Evolutionary conservation across 1,140 invertebrate genomes (phyloP).

Genomic region (Achroia grisella): DNA sequence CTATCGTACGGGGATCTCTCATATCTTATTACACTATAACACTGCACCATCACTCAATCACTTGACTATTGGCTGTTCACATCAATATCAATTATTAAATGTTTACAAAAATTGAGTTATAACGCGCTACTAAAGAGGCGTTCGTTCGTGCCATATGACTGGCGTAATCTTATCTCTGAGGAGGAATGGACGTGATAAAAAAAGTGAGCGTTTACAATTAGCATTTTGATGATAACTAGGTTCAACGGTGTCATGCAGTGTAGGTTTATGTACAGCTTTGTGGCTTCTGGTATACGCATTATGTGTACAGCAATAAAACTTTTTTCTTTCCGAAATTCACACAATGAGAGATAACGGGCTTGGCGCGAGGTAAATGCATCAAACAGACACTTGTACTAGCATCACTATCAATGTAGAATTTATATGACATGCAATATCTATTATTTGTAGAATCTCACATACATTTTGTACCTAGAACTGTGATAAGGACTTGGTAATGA

Average conservation of each 20-base stretch:
- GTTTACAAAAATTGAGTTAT: slow-evolving; percentile 20
- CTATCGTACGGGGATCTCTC: slow-evolving; percentile 38
- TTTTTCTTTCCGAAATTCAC: no score
- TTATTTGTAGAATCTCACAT: no score
- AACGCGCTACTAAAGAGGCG: slow-evolving; percentile 32
- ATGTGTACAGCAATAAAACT: no score
- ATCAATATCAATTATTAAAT: slow-evolving; percentile 8
- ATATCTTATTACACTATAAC: slow-evolving; percentile 25
- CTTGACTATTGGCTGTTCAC: no score
- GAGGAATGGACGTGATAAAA: slow-evolving; percentile 58
- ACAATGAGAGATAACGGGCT: no score
- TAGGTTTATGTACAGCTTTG: no score
- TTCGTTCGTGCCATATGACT: slow-evolving; percentile 49
- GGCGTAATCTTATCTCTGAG: slow-evolving; percentile 53
- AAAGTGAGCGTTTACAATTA: slow-evolving; percentile 55
- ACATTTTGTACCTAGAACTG: no score
- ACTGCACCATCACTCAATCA: slow-evolving; percentile 43
- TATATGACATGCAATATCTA: no score
- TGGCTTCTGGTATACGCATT: no score
- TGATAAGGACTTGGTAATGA: slow-evolving; percentile 1
- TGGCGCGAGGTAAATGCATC: no score
- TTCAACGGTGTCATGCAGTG: slow-evolving; percentile 26
- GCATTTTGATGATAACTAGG: slow-evolving; percentile 47
- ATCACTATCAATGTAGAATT: no score
- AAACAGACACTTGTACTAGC: no score